These are phyloP conservation scores for Thaleichthys pacificus DNA, from an alignment of 2,797 vertebrate species.

Conservation along the genomic window DNA sequence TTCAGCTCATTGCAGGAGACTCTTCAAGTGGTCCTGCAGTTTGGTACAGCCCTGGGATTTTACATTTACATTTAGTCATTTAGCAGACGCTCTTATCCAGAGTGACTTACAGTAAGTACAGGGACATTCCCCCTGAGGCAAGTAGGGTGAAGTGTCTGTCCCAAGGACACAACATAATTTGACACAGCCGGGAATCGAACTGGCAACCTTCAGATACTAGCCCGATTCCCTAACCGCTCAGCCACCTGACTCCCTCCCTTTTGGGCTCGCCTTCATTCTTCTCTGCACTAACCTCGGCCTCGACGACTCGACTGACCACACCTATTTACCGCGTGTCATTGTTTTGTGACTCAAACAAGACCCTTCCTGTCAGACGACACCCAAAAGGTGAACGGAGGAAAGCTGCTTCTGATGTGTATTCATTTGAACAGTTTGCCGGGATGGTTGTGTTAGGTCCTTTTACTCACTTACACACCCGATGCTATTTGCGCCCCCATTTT, in stretches of 20 bases:
- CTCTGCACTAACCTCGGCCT: not conserved
- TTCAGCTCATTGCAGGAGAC: constrained; percentile 2
- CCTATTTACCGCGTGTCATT: not conserved
- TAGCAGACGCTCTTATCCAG: no score
- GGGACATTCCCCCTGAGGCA: no score
- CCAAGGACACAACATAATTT: no score
- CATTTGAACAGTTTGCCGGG: constrained; percentile 37
- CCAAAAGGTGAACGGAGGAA: no score
- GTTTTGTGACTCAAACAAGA: not conserved
- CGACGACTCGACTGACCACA: not conserved
- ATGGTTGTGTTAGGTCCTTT: constrained; percentile 49
- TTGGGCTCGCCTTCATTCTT: not conserved
- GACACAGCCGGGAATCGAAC: no score
- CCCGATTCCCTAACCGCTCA: no score
- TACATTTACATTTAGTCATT: no score
- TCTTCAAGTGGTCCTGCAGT: constrained; percentile 6
- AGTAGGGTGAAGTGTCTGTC: no score
- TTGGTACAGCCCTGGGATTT: not conserved
- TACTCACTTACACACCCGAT: constrained; percentile 52
- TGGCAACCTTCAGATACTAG: no score
- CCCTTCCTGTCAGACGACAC: no score
- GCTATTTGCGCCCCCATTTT: constrained; percentile 63
- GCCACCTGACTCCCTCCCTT: no score
- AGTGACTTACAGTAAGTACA: no score
- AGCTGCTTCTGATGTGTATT: constrained; percentile 9